A percentile compares a stretch with the other conserved stretches of the same genome.
phyloP scores from a whole-genome alignment of 2,113 vertebrate species.

The Cyphomyrus plagiostoma region DNA sequence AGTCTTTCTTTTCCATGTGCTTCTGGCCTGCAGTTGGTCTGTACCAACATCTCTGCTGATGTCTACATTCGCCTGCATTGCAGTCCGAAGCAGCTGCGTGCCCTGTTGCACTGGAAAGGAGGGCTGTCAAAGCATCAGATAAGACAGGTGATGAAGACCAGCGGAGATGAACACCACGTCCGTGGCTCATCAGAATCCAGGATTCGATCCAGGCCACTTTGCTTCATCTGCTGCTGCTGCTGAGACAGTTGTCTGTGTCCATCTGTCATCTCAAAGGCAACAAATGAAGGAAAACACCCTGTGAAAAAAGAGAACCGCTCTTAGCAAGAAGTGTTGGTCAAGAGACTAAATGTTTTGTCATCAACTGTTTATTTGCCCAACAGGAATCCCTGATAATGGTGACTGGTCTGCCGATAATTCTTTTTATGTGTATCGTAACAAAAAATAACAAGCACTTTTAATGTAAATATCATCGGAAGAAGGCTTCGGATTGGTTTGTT shows the following conservation, averaged over 20 bases:
- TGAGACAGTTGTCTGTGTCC: background rate
- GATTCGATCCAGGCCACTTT: background rate
- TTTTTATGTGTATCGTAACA: background rate
- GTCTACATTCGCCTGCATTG: background rate
- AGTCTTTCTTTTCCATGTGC: background rate
- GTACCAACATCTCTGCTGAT: background rate
- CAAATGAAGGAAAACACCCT: background rate
- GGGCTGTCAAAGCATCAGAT: conserved; percentile 16
- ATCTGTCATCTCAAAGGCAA: background rate
- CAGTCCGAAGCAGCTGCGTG: conserved; percentile 30
- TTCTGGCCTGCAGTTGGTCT: background rate
- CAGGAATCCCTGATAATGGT: background rate
- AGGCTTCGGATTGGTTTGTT: background rate
- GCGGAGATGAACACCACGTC: background rate
- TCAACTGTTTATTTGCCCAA: background rate
- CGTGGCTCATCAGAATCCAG: background rate
- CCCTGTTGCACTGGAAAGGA: conserved; percentile 43
- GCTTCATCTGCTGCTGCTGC: background rate
- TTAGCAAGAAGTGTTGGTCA: background rate
- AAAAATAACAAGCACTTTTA: background rate
- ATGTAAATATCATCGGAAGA: background rate
- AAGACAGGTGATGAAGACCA: conserved; percentile 31
- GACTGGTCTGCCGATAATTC: background rate
- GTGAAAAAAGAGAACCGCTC: background rate
- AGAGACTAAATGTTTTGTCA: background rate